These are phyloP conservation scores for Acrossocheilus fasciatus DNA, from an alignment of 2,797 vertebrate species.

Conservation along the genomic window DNA sequence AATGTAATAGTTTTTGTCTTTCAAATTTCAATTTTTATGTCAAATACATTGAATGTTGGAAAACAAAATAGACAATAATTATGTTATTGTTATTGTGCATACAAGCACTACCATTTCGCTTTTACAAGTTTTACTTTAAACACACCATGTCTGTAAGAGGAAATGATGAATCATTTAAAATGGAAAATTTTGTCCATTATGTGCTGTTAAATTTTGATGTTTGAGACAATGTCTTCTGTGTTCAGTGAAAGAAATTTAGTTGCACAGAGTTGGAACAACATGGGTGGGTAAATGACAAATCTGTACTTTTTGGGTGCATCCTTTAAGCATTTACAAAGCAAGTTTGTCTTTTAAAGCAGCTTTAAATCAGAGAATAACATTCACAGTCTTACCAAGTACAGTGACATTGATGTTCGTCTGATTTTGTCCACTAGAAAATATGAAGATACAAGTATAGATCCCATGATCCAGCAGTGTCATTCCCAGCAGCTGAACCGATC, in stretches of 20 bases:
- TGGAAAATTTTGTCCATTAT: too few relatives aligned
- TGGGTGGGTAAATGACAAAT: background rate
- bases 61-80: background rate
- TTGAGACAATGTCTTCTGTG: too few relatives aligned
- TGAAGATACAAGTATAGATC: conserved; percentile 16
- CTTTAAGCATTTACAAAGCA: background rate
- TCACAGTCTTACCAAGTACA: background rate
- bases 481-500: background rate
- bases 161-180: background rate
- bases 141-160: background rate
- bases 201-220: too few relatives aligned
- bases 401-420: background rate
- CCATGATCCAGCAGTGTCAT: background rate
- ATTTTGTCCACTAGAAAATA: too few relatives aligned
- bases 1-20: too few relatives aligned
- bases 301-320: background rate
- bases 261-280: too few relatives aligned
- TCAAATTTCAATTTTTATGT: too few relatives aligned
- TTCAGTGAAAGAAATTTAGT: too few relatives aligned
- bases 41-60: background rate
- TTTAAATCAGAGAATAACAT: background rate
- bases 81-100: background rate
- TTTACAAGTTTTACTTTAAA: background rate
- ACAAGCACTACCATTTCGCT: background rate
- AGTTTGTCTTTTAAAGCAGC: background rate